Percentiles rank a stretch among this genome's conserved stretches.
phyloP scores from a whole-genome alignment of 2,888 invertebrate species.

The Tromatobia lineatoria region DNA sequence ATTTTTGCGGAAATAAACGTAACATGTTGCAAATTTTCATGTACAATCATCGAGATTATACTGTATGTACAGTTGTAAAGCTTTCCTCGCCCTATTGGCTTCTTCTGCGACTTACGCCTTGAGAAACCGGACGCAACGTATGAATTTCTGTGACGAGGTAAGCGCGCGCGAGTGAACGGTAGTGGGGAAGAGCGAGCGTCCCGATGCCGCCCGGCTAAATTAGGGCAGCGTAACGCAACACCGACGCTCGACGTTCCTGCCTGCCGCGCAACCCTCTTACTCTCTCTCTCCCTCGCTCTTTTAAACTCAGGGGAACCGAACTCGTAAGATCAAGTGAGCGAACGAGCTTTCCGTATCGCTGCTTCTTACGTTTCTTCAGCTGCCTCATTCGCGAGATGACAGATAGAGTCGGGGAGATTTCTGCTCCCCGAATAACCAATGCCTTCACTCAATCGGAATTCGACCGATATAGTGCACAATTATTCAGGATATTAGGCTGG shows the following conservation, averaged over 20 bases:
- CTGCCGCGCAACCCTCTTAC: slow-evolving; percentile 40
- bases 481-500: not conserved
- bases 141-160: slow-evolving; percentile 79
- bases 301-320: slow-evolving; percentile 15
- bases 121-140: slow-evolving; percentile 64
- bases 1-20: not conserved
- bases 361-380: slow-evolving; percentile 12
- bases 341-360: slow-evolving; percentile 23
- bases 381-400: not conserved
- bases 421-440: slow-evolving; percentile 22
- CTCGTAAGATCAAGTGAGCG: slow-evolving; percentile 17
- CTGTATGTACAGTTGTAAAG: not conserved
- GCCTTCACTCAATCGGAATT: slow-evolving; percentile 46
- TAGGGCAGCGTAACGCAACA: slow-evolving; percentile 86
- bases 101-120: slow-evolving; percentile 10
- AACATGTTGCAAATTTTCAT: not conserved
- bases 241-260: slow-evolving; percentile 75
- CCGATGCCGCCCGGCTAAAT: slow-evolving; percentile 83
- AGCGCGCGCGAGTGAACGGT: slow-evolving; percentile 63
- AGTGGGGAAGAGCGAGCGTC: slow-evolving; percentile 78
- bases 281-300: slow-evolving; percentile 18
- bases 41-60: not conserved
- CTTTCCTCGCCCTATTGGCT: not conserved
- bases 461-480: slow-evolving; percentile 13
- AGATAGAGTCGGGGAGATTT: slow-evolving; percentile 5